Percentiles rank a stretch among this genome's conserved stretches.
Conservation (phyloP, 2,113 vertebrate genomes). For the Craseonycteris thonglongyai region DNA sequence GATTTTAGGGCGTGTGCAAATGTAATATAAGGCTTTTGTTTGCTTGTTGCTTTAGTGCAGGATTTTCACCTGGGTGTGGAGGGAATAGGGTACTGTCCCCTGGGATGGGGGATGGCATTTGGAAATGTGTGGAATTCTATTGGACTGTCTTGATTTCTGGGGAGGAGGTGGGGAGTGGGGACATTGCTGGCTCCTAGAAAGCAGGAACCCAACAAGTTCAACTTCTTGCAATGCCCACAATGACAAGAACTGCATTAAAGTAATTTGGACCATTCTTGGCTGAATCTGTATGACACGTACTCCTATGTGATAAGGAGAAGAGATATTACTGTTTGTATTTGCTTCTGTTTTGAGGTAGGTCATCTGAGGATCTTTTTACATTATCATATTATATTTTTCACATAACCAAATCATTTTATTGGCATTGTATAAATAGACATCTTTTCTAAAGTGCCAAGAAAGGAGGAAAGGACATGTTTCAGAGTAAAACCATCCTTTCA, state of each 20-base stretch:
- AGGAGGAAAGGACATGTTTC: background rate
- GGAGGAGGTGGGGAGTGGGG: fast-evolving
- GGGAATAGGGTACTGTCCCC: background rate
- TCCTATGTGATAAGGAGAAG: background rate
- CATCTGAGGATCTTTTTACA: background rate
- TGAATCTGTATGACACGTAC: background rate
- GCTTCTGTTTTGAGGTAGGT: background rate
- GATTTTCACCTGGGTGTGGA: background rate
- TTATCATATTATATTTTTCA: background rate
- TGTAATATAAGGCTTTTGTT: background rate
- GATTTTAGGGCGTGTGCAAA: background rate
- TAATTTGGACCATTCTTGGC: background rate
- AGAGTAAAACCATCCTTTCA: background rate
- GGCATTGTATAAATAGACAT: background rate
- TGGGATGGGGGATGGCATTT: background rate
- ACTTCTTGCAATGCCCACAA: background rate
- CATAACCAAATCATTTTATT: background rate
- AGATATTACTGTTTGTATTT: background rate
- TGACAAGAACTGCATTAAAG: background rate
- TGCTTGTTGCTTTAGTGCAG: background rate
- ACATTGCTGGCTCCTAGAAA: background rate
- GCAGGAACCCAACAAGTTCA: background rate
- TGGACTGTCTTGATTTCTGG: background rate
- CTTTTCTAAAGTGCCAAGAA: background rate
- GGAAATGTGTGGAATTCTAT: background rate